Percentiles rank a stretch among this genome's conserved stretches.
Evolutionary conservation across 2,113 vertebrate genomes (phyloP).

Genomic region (Mustelus asterias): DNA sequence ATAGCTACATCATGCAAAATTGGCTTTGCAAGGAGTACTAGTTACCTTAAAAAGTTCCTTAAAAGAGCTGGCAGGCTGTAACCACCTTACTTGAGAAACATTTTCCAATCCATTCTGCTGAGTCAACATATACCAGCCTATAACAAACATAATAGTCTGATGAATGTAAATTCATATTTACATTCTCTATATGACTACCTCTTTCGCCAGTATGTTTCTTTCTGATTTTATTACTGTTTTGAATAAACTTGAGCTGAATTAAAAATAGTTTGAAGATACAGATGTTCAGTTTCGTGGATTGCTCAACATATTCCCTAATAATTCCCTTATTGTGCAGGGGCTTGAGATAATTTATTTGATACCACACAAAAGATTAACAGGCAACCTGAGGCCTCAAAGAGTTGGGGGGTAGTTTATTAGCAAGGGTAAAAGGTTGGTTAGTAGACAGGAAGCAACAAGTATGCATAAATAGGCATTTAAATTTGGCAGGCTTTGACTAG

Average conservation of each 20-base stretch:
- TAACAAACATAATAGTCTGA: background rate
- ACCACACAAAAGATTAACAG: too few relatives aligned
- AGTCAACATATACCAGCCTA: background rate
- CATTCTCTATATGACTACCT: background rate
- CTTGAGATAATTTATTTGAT: background rate
- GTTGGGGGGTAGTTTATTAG: too few relatives aligned
- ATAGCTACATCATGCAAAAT: background rate
- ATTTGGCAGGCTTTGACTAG: too few relatives aligned
- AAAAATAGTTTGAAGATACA: background rate
- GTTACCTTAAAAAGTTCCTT: background rate
- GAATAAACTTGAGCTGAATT: background rate
- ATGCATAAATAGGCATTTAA: too few relatives aligned
- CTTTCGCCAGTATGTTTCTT: background rate
- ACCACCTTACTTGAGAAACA: background rate
- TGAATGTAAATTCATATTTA: background rate
- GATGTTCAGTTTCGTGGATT: background rate
- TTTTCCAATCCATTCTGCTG: background rate
- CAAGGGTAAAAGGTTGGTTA: too few relatives aligned
- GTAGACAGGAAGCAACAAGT: too few relatives aligned
- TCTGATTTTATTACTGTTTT: background rate
- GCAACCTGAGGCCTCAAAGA: too few relatives aligned
- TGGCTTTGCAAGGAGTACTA: background rate
- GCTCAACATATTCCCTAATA: background rate
- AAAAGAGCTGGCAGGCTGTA: background rate
- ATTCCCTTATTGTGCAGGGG: background rate